phyloP scores from a whole-genome alignment of 2,113 vertebrate species.

The Pygathrix nemaeus region DNA sequence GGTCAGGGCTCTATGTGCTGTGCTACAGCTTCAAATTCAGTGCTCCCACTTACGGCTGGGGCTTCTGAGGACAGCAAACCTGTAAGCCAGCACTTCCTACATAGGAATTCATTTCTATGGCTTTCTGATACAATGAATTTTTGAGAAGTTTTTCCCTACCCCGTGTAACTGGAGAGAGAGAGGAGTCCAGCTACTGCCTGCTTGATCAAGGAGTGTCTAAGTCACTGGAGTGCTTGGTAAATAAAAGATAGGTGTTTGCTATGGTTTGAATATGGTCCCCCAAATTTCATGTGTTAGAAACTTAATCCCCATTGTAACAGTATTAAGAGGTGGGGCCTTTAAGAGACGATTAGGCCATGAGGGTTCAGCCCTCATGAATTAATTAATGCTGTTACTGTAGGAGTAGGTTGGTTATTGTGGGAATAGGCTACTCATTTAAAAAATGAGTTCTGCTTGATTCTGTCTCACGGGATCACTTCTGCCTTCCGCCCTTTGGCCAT shows the following conservation, averaged over 20 bases:
- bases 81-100: background rate
- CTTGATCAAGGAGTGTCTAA: background rate
- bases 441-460: background rate
- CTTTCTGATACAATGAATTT: background rate
- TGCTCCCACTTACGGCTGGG: background rate
- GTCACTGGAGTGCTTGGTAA: background rate
- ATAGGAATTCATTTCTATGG: background rate
- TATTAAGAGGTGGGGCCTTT: background rate
- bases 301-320: background rate
- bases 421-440: too few relatives aligned
- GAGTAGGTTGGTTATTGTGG: background rate
- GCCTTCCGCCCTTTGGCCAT: background rate
- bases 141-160: background rate
- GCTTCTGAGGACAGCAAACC: background rate
- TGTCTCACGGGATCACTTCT: background rate
- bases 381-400: background rate
- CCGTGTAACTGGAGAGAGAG: background rate
- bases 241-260: background rate
- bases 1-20: rapidly evolving
- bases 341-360: background rate
- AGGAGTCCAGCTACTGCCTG: background rate
- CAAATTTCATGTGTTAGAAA: background rate
- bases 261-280: background rate
- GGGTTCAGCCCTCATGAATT: background rate
- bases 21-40: background rate